Evolutionary conservation across 2,888 invertebrate genomes (phyloP).

Genomic region (Hydroisotoma schaefferi): DNA sequence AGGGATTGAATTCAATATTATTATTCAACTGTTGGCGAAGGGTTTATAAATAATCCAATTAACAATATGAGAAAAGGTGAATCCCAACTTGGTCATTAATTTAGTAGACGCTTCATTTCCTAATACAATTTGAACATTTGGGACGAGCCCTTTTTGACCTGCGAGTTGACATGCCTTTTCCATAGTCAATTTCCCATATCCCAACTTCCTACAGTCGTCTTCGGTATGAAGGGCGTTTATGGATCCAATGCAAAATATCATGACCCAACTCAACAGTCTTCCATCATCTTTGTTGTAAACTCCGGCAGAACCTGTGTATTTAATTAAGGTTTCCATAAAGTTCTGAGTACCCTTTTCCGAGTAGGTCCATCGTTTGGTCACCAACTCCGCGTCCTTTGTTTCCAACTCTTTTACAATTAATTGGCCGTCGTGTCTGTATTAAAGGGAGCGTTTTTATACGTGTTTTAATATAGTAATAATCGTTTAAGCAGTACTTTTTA

Average conservation of each 20-base stretch:
- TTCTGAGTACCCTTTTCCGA: neutral
- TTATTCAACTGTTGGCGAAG: no score
- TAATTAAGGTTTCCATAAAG: neutral
- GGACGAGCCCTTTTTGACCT: neutral
- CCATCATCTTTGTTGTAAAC: neutral
- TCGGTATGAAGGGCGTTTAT: constrained; percentile 10
- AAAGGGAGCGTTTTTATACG: no score
- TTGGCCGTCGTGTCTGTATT: neutral
- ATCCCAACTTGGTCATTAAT: constrained; percentile 3
- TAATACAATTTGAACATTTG: constrained; percentile 4
- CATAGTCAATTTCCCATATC: constrained; percentile 4
- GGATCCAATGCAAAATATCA: constrained; percentile 8
- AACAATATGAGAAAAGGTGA: constrained; percentile 1
- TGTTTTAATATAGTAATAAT: neutral
- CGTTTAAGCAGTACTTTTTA: no score
- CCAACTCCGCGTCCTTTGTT: neutral
- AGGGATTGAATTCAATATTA: no score
- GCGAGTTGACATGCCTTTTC: constrained; percentile 6
- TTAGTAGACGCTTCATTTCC: constrained; percentile 1
- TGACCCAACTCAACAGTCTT: neutral
- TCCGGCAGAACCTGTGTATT: neutral
- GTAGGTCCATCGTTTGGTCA: constrained; percentile 3
- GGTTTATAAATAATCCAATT: constrained; percentile 6
- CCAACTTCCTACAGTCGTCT: neutral
- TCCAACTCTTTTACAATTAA: constrained; percentile 1